phyloP scores from a whole-genome alignment of 2,888 invertebrate species.

The Gastrophysa polygoni region DNA sequence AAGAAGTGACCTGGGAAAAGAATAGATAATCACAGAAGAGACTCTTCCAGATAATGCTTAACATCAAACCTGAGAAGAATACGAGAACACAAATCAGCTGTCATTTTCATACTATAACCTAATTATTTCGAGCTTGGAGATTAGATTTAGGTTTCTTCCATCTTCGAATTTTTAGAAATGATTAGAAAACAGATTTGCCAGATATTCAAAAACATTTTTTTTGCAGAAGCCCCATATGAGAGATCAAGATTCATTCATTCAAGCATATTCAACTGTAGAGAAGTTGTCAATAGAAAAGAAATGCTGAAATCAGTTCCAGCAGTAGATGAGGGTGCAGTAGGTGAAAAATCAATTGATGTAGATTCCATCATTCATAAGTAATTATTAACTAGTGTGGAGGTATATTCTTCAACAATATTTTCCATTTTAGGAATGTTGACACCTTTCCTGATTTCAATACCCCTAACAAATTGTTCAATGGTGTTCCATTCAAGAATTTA shows the following conservation, averaged over 20 bases:
- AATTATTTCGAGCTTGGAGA: too few relatives aligned
- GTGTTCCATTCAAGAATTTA: conserved; percentile 76
- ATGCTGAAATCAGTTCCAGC: conserved; percentile 63
- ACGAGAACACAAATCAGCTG: too few relatives aligned
- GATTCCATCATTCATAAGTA: conserved; percentile 69
- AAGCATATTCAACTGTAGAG: conserved; percentile 41
- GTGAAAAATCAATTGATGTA: conserved; percentile 74
- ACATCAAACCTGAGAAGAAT: too few relatives aligned
- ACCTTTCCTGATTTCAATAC: conserved; percentile 78
- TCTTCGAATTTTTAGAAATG: neutral
- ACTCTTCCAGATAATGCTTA: too few relatives aligned
- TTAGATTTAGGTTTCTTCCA: too few relatives aligned
- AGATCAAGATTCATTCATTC: conserved; percentile 11
- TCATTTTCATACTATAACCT: too few relatives aligned
- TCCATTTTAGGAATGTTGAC: conserved; percentile 66
- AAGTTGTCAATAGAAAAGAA: conserved; percentile 62
- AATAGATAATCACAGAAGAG: too few relatives aligned
- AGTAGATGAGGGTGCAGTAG: conserved; percentile 77
- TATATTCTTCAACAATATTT: too few relatives aligned
- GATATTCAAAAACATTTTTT: neutral
- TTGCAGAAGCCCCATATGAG: neutral
- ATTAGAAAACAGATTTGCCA: conserved; percentile 2
- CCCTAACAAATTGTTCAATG: conserved; percentile 74
- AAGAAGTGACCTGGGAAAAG: too few relatives aligned
- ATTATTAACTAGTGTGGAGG: too few relatives aligned